phyloP scores from a whole-genome alignment of 2,113 vertebrate genomes.

The Lophochroa leadbeateri region DNA sequence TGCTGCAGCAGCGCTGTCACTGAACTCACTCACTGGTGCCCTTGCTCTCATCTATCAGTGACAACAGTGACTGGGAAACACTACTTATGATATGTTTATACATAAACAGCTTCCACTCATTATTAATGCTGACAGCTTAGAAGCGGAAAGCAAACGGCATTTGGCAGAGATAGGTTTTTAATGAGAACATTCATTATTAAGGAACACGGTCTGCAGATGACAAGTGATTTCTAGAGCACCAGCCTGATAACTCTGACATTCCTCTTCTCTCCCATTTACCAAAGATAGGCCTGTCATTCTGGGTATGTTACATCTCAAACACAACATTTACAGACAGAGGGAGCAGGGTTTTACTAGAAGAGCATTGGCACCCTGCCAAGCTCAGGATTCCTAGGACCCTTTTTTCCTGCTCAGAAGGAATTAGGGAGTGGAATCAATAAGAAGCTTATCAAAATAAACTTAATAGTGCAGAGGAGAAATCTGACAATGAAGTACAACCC shows the following conservation, averaged over 20 bases:
- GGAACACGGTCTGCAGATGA: neutral
- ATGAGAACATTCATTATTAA: neutral
- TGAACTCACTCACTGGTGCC: neutral
- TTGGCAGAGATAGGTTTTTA: neutral
- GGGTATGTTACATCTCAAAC: neutral
- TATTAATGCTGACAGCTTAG: conserved; percentile 29
- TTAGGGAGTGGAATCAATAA: neutral
- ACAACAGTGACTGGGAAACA: neutral
- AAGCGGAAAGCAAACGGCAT: neutral
- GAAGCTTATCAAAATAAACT: neutral
- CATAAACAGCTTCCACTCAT: conserved; percentile 14
- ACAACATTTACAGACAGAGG: neutral
- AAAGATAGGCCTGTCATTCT: conserved; percentile 16
- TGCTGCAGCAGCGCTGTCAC: neutral
- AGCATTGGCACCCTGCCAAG: neutral
- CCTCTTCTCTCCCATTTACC: neutral
- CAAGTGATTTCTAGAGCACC: conserved; percentile 16
- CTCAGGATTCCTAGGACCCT: neutral
- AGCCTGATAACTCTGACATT: neutral
- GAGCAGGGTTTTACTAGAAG: neutral
- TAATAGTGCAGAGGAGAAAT: neutral
- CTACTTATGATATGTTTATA: neutral
- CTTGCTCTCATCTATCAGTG: neutral
- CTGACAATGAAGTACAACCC: neutral
- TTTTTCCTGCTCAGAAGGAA: neutral